Percentiles rank a stretch among this genome's conserved stretches.
Evolutionary conservation across 2,888 invertebrate species (phyloP).

Genomic region (Galerucella pusilla): DNA sequence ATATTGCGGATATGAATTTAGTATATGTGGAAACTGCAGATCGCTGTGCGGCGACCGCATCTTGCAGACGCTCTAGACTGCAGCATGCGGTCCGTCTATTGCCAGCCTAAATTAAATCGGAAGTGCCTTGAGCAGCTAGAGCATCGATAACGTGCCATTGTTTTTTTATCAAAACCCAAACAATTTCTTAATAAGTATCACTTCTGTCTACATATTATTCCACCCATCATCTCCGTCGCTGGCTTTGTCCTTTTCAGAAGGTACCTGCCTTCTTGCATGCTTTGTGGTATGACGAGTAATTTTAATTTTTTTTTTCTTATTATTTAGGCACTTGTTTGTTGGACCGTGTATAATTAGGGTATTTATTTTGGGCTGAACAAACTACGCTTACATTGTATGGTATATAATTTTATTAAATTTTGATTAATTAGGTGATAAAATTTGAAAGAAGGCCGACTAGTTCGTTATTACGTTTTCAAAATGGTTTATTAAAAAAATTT

Average conservation of each 20-base stretch:
- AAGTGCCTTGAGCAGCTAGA: too few species aligned
- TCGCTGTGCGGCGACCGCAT: too few species aligned
- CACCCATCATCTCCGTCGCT: not conserved
- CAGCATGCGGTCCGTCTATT: too few species aligned
- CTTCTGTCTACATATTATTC: not conserved
- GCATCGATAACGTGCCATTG: too few species aligned
- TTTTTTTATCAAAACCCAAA: not conserved
- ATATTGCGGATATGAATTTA: too few species aligned
- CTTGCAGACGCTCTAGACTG: too few species aligned
- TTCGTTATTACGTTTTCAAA: slow-evolving; percentile 19
- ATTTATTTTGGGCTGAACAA: slow-evolving; percentile 35
- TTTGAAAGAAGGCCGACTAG: slow-evolving; percentile 22
- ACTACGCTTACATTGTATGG: slow-evolving; percentile 29
- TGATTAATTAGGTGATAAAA: slow-evolving; percentile 36
- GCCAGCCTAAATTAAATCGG: too few species aligned
- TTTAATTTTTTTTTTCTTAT: slow-evolving; percentile 11
- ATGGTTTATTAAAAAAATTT: not conserved
- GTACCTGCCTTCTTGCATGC: not conserved
- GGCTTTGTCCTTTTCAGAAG: not conserved
- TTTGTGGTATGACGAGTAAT: not conserved
- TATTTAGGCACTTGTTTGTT: slow-evolving; percentile 13
- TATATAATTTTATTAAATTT: slow-evolving; percentile 33
- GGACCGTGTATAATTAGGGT: slow-evolving; percentile 29
- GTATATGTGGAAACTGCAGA: too few species aligned
- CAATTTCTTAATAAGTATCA: not conserved